phyloP scores from a whole-genome alignment of 2,113 vertebrate genomes.

The Corynorhinus townsendii region DNA sequence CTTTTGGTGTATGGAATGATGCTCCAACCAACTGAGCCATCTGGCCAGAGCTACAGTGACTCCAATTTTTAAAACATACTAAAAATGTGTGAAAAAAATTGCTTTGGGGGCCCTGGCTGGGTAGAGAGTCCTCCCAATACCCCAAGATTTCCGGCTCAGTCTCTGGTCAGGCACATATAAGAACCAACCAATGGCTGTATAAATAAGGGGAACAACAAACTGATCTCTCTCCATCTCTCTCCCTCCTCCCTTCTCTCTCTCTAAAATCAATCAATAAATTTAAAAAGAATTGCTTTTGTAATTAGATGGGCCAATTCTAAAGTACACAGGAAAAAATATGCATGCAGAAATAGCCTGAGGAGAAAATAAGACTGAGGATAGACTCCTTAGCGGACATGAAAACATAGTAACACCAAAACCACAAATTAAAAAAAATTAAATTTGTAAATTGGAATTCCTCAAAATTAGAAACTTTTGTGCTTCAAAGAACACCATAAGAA shows the following conservation, averaged over 20 bases:
- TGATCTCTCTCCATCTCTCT: too few species aligned
- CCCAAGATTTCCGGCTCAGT: not conserved
- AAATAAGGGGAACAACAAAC: not conserved
- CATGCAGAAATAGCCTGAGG: not conserved
- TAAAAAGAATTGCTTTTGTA: constrained; percentile 30
- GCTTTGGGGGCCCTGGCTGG: not conserved
- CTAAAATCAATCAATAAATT: not conserved
- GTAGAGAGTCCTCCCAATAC: not conserved
- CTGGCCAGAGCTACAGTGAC: not conserved
- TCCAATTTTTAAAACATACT: not conserved
- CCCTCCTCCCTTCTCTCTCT: not conserved
- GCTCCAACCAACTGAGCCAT: not conserved
- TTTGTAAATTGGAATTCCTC: not conserved
- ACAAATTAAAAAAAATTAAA: not conserved
- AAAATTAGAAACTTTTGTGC: not conserved
- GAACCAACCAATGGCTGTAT: not conserved
- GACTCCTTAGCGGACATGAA: not conserved
- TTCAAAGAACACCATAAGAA: not conserved
- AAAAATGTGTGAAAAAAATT: not conserved
- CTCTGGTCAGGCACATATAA: not conserved
- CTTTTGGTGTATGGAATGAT: not conserved
- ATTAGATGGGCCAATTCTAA: not conserved
- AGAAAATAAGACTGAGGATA: not conserved
- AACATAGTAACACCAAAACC: not conserved
- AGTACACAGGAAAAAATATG: not conserved